Percentiles rank a stretch among this genome's conserved stretches.
Evolutionary conservation across 2,888 invertebrate species (phyloP).

Genomic region (Microplitis manilae): DNA sequence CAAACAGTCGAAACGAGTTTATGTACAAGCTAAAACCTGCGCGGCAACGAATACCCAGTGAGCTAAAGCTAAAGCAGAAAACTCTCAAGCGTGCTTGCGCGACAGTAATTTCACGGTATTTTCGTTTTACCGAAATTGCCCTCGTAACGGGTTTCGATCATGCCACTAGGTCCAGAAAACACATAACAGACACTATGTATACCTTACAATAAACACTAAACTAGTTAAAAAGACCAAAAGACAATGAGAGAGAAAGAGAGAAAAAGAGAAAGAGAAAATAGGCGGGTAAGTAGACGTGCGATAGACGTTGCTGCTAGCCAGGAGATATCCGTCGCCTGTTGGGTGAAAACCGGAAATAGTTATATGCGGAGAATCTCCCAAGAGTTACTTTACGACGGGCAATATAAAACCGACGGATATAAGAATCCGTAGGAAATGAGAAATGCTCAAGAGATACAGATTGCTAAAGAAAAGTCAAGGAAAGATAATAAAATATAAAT

Average conservation of each 20-base stretch:
- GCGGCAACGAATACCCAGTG: background rate
- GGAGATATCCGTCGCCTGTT: slow-evolving; percentile 8
- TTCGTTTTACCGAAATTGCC: slow-evolving; percentile 49
- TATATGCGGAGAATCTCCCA: slow-evolving; percentile 17
- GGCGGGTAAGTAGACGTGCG: background rate
- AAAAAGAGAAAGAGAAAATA: slow-evolving; percentile 16
- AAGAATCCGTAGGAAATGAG: slow-evolving; percentile 10
- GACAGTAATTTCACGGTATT: slow-evolving; percentile 53
- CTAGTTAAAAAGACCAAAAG: slow-evolving; percentile 6
- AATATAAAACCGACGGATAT: slow-evolving; percentile 32
- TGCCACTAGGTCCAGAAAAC: slow-evolving; percentile 24
- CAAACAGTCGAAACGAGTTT: background rate
- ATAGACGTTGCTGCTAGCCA: slow-evolving; percentile 18
- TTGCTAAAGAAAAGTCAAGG: slow-evolving; percentile 1
- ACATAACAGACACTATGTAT: background rate
- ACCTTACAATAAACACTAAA: background rate
- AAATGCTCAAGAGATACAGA: slow-evolving; percentile 1
- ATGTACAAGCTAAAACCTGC: background rate
- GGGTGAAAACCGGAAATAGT: slow-evolving; percentile 25
- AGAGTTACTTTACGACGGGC: slow-evolving; percentile 22
- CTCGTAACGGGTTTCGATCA: slow-evolving; percentile 45
- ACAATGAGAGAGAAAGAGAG: slow-evolving; percentile 9
- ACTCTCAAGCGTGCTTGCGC: slow-evolving; percentile 31
- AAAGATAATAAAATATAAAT: slow-evolving; percentile 3
- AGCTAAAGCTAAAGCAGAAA: background rate